Percentiles rank a stretch among this genome's conserved stretches.
Conservation (phyloP, 2,797 vertebrate species). For the Chelon auratus region DNA sequence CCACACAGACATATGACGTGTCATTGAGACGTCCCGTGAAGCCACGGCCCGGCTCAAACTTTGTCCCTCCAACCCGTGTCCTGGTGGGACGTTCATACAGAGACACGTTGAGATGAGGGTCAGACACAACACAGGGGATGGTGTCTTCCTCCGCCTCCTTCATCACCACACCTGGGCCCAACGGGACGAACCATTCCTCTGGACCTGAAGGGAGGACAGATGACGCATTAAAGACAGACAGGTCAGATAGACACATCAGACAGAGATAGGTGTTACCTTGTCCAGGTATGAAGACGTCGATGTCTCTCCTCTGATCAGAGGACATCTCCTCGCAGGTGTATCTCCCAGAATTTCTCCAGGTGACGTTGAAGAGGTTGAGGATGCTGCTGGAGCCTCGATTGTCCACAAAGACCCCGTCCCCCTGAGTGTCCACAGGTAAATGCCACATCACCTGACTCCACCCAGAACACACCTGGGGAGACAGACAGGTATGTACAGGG, state of each 20-base stretch:
- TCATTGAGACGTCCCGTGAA: conserved; percentile 90
- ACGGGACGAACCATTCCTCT: conserved; percentile 85
- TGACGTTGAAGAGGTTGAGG: conserved; percentile 83
- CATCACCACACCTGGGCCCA: conserved; percentile 83
- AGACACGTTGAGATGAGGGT: conserved; percentile 86
- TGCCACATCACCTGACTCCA: conserved; percentile 84
- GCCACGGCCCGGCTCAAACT: conserved; percentile 85
- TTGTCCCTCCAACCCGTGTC: conserved; percentile 51
- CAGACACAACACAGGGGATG: conserved; percentile 91
- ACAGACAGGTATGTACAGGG: conserved; percentile 1
- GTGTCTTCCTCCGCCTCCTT: conserved; percentile 80
- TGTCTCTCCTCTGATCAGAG: conserved; percentile 63
- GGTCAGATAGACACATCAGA: neutral
- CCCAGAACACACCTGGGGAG: conserved; percentile 82
- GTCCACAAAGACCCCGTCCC: conserved; percentile 59
- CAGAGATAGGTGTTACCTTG: conserved; percentile 79
- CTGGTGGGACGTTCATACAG: conserved; percentile 84
- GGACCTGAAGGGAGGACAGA: conserved; percentile 78
- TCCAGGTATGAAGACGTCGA: conserved; percentile 91
- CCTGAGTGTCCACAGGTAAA: conserved; percentile 46
- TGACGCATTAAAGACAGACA: neutral
- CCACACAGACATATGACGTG: conserved; percentile 87
- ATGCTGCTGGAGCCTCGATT: conserved; percentile 77
- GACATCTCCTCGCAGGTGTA: conserved; percentile 84
- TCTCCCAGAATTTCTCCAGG: conserved; percentile 86